Conservation (phyloP, 2,113 vertebrate genomes). For the Cisticola juncidis region DNA sequence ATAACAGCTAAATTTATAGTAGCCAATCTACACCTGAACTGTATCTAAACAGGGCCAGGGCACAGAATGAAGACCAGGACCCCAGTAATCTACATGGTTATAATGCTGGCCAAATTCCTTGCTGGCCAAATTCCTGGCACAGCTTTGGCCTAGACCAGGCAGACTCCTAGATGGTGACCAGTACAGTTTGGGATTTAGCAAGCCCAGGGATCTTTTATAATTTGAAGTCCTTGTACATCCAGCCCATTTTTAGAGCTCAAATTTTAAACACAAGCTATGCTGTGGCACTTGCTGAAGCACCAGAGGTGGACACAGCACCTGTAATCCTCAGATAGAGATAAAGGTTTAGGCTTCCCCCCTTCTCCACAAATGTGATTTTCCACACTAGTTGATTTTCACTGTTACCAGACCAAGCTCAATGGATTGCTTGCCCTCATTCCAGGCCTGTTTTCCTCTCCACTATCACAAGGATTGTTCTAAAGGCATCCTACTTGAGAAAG, state of each 20-base stretch:
- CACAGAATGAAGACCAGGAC: background rate
- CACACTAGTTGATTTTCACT: background rate
- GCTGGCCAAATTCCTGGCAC: background rate
- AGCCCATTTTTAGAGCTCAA: background rate
- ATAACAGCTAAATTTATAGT: background rate
- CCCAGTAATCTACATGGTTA: background rate
- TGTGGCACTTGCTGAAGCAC: background rate
- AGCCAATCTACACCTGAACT: background rate
- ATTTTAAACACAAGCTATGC: background rate
- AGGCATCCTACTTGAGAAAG: background rate
- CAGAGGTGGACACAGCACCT: background rate
- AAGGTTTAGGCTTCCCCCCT: background rate
- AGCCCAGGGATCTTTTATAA: background rate
- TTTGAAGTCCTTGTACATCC: background rate
- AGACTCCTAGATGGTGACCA: background rate
- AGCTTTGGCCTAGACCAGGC: background rate
- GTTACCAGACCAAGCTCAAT: background rate
- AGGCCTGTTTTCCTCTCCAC: background rate
- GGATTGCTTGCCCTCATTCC: background rate
- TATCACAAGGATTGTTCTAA: background rate
- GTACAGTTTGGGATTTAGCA: background rate
- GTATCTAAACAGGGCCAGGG: background rate
- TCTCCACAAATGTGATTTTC: background rate
- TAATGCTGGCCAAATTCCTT: background rate
- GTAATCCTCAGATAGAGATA: background rate